Percentiles rank a stretch among this genome's conserved stretches.
Evolutionary conservation across 2,888 invertebrate genomes (phyloP).

Genomic region (Sarcophaga caerulescens): DNA sequence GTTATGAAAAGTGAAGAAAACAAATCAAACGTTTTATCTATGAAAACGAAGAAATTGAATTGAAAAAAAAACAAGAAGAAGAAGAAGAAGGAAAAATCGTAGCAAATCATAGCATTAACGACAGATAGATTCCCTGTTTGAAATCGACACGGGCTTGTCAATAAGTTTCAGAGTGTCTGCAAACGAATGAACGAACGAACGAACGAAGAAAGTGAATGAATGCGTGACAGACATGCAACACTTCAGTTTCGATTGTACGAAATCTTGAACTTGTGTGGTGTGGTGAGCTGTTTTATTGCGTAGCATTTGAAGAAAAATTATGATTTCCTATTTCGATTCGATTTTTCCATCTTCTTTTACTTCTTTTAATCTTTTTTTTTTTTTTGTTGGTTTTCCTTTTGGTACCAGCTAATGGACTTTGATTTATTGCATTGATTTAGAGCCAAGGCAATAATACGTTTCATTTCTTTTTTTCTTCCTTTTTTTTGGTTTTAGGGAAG

Average conservation of each 20-base stretch:
- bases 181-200: too few species aligned
- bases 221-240: neutral
- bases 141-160: neutral
- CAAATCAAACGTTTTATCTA: too few species aligned
- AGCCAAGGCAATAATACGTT: neutral
- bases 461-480: neutral
- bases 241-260: neutral
- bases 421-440: constrained; percentile 1
- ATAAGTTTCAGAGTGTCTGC: neutral
- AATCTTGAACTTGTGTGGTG: neutral
- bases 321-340: constrained; percentile 35
- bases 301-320: constrained; percentile 35
- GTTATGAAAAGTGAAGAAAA: neutral
- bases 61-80: too few species aligned
- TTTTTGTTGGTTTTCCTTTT: neutral
- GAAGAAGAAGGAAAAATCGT: neutral
- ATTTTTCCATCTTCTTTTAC: neutral
- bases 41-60: too few species aligned
- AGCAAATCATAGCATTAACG: neutral
- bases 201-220: neutral
- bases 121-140: neutral
- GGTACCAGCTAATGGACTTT: constrained; percentile 16
- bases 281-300: neutral
- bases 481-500: neutral
- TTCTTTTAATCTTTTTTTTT: neutral